Percentiles rank a stretch among this genome's conserved stretches.
Evolutionary conservation across 2,797 vertebrate species (phyloP).

Genomic region (Masticophis lateralis): DNA sequence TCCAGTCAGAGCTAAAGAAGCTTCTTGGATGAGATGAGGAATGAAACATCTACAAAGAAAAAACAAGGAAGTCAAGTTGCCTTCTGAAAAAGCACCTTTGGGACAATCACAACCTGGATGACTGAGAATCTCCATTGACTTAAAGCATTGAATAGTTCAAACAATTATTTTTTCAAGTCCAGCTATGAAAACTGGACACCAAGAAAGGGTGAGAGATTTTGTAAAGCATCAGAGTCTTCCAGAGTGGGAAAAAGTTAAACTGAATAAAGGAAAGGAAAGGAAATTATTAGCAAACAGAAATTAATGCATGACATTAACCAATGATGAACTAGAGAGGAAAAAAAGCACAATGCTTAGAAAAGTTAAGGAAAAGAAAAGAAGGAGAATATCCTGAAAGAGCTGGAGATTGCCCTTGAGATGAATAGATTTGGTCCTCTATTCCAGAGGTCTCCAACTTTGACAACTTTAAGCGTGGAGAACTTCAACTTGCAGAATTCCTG

Average conservation of each 20-base stretch:
- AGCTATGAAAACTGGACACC: not conserved
- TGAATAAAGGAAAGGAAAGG: not conserved
- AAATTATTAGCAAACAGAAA: not conserved
- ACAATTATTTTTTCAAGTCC: not conserved
- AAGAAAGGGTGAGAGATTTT: not conserved
- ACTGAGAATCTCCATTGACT: too few species aligned
- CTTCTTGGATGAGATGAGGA: too few species aligned
- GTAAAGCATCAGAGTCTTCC: not conserved
- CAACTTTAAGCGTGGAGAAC: too few species aligned
- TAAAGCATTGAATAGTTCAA: not conserved
- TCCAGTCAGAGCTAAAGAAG: not conserved
- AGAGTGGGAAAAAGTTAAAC: not conserved
- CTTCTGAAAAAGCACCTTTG: too few species aligned
- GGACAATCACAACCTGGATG: too few species aligned
- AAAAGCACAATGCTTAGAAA: not conserved
- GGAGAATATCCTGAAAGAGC: not conserved
- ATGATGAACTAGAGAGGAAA: not conserved
- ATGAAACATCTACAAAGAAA: too few species aligned
- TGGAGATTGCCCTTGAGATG: not conserved
- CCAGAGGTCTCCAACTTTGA: too few species aligned
- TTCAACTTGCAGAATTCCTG: too few species aligned
- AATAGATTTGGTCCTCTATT: not conserved
- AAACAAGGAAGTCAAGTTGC: too few species aligned
- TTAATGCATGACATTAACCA: not conserved
- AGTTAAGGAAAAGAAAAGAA: not conserved